phyloP scores from a whole-genome alignment of 2,113 vertebrate genomes.

The Porphyrio hochstetteri region DNA sequence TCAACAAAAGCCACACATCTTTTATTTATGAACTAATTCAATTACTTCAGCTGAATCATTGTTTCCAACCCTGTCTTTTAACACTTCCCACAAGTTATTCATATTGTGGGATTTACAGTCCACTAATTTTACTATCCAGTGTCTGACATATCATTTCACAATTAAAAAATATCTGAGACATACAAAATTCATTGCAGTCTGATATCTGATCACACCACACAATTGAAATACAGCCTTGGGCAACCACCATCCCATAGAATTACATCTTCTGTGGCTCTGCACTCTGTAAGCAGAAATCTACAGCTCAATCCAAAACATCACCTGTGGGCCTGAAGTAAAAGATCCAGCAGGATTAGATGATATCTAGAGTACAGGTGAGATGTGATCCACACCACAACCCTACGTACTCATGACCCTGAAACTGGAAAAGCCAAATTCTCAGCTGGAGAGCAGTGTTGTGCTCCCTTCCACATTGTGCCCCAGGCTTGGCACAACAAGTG shows the following conservation, averaged over 20 bases:
- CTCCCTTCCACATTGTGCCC: fast-evolving
- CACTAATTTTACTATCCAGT: not conserved
- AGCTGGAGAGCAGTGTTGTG: not conserved
- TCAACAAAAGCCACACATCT: not conserved
- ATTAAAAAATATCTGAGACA: not conserved
- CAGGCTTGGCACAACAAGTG: not conserved
- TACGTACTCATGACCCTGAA: fast-evolving
- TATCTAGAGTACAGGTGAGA: not conserved
- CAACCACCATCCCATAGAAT: not conserved
- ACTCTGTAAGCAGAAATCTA: not conserved
- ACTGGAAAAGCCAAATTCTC: fast-evolving
- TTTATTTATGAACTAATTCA: conserved; percentile 17
- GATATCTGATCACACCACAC: not conserved
- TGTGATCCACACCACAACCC: not conserved
- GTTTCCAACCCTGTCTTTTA: not conserved
- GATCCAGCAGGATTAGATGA: not conserved
- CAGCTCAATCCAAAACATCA: not conserved
- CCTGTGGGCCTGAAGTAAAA: not conserved
- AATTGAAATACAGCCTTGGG: not conserved
- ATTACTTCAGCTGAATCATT: conserved; percentile 16
- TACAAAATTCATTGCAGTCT: not conserved
- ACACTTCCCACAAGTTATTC: not conserved
- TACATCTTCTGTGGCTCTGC: not conserved
- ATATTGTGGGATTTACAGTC: not conserved
- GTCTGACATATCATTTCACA: not conserved